Base-by-base conservation (phyloP, 1,140 invertebrate species). In the Hyposmocoma kahamanoa region DNA sequence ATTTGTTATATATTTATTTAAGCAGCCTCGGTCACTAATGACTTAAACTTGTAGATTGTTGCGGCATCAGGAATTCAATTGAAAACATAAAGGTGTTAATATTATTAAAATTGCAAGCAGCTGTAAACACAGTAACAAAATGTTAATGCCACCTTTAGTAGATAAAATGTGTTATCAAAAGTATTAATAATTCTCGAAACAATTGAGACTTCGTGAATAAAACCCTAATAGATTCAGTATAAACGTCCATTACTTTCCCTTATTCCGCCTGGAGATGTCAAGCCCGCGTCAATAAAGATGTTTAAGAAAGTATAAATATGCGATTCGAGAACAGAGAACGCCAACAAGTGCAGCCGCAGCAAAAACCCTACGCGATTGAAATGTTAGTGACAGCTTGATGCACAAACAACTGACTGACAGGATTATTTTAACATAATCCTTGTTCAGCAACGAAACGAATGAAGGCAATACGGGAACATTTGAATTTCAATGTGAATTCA, bases 371-470 rank as follows among this genome's bases (percentile, higher is more conserved):
- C 62, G 49, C 50, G 75, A 83, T 85, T 85, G 82, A 85, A 76
- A 82, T 74, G 78, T 81, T 81, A 84, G 70, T 75, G 82, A 81
- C 82, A 80, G 72, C 56, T 55, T 58, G 74, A 85, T 82, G 79
- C 82, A 85, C 79, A 82, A 79, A 82, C 75, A 80, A 74, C 71
- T 72, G 74, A 70, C 69, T 62, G 74, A 69, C 78, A 75, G 77
- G 53, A 81, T 83, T 79, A 77, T 84, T 81, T 84, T 84, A 83
- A 69, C 81, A 83, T 84, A 84, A 84, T 81, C 78, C 79, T 80
- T 81, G 77, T 80, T 74, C 61, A 72, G 68, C 72, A 59, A 73
- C 61, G 67, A 81, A 78, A 83, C 75, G 70, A 75, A 74, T 72
- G 70, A 67, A 76, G 66, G 74, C 72, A 82, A 79, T 78, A 81